Evolutionary conservation across 1,140 invertebrate species (phyloP).

Genomic region (Drosophila bocqueti): DNA sequence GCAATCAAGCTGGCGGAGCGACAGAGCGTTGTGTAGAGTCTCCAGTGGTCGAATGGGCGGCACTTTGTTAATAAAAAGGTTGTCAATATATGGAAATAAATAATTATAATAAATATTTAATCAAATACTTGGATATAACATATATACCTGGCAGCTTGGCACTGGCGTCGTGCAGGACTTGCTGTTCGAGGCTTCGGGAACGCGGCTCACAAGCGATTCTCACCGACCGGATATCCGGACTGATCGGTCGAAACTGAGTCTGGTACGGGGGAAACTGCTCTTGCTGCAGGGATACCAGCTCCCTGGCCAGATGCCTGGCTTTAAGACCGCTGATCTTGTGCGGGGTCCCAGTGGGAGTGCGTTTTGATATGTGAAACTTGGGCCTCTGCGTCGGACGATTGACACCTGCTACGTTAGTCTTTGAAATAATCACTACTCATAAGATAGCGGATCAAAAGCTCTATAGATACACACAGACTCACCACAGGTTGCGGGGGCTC

Average conservation of each 20-base stretch:
- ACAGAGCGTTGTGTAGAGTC: slow-evolving; percentile 97
- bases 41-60: slow-evolving; percentile 97
- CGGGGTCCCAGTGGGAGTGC: slow-evolving; percentile 88
- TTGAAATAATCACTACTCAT: not conserved
- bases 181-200: slow-evolving; percentile 88
- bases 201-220: slow-evolving; percentile 87
- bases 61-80: slow-evolving; percentile 87
- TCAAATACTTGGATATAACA: not conserved
- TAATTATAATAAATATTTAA: no score
- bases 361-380: slow-evolving; percentile 86
- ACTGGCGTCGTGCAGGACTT: slow-evolving; percentile 69
- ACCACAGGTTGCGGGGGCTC: slow-evolving; percentile 62
- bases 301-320: slow-evolving; percentile 90
- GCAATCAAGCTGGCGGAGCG: slow-evolving; percentile 93
- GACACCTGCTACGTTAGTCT: slow-evolving; percentile 6
- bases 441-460: no score
- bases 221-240: slow-evolving; percentile 82
- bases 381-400: slow-evolving; percentile 50
- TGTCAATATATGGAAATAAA: not conserved
- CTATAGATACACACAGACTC: not conserved
- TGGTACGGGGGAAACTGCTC: slow-evolving; percentile 17
- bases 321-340: slow-evolving; percentile 92
- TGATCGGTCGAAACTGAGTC: slow-evolving; percentile 74
- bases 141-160: slow-evolving; percentile 85
- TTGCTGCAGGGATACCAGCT: slow-evolving; percentile 87